These are phyloP conservation scores for Netta rufina DNA, from an alignment of 2,797 vertebrate species.

Conservation along the genomic window DNA sequence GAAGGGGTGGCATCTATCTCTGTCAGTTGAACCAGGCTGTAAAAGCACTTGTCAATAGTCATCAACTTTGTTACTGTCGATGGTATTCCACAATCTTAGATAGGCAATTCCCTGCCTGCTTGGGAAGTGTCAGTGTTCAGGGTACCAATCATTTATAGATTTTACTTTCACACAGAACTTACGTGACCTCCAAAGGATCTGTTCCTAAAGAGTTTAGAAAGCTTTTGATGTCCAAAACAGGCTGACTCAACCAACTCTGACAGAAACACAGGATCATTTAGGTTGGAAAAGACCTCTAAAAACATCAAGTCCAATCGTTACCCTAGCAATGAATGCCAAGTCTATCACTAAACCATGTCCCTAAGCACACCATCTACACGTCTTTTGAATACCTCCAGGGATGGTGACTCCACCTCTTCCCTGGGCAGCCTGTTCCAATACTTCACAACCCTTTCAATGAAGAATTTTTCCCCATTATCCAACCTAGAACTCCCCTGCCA, in stretches of 20 bases:
- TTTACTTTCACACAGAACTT: neutral
- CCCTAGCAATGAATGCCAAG: too few relatives aligned
- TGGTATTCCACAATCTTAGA: neutral
- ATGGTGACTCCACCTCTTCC: too few relatives aligned
- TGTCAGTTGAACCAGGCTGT: neutral
- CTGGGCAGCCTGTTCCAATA: too few relatives aligned
- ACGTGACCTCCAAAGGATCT: neutral
- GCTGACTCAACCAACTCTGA: neutral
- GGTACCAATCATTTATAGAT: neutral
- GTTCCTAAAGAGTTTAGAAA: neutral
- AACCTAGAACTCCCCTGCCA: too few relatives aligned
- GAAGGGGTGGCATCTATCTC: conserved; percentile 43
- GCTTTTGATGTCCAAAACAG: neutral
- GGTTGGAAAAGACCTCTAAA: too few relatives aligned
- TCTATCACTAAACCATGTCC: too few relatives aligned
- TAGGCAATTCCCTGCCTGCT: neutral
- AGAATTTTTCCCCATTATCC: too few relatives aligned
- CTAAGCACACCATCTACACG: too few relatives aligned
- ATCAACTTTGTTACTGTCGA: neutral
- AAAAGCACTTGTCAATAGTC: neutral
- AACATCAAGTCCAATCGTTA: too few relatives aligned
- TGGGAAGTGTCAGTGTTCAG: neutral
- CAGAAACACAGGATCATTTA: too few relatives aligned
- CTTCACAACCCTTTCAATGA: too few relatives aligned
- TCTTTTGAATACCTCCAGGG: too few relatives aligned